Evolutionary conservation across 2,113 vertebrate species (phyloP).

Genomic region (Onychostoma macrolepis): DNA sequence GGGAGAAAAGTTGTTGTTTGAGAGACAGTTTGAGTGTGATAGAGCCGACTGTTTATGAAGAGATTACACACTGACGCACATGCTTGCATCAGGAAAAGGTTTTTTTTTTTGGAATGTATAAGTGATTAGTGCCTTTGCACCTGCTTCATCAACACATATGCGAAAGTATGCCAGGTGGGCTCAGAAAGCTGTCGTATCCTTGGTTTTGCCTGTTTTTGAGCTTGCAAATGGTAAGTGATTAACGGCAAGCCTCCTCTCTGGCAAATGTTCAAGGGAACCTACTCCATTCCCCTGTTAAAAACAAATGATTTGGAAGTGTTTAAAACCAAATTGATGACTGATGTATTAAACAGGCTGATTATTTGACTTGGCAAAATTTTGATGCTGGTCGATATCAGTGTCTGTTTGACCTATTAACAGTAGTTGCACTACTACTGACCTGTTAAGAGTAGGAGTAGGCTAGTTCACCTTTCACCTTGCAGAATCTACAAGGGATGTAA

Average conservation of each 20-base stretch:
- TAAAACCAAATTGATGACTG: not conserved
- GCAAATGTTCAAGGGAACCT: not conserved
- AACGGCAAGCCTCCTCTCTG: not conserved
- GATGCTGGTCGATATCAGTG: not conserved
- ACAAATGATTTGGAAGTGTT: not conserved
- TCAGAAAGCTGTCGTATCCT: constrained; percentile 8
- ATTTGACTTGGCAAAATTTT: not conserved
- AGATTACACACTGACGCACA: not conserved
- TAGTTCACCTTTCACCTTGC: not conserved
- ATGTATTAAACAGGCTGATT: not conserved
- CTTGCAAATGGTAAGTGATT: not conserved
- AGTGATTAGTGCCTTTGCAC: constrained; percentile 3
- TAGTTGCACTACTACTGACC: no score
- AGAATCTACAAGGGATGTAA: no score
- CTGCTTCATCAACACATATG: not conserved
- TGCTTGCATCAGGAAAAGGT: not conserved
- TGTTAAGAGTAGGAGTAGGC: not conserved
- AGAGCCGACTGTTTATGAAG: not conserved
- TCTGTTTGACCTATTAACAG: not conserved
- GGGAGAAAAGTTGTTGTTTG: not conserved
- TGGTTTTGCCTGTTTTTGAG: constrained; percentile 6
- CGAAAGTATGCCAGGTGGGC: not conserved
- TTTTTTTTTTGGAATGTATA: not conserved
- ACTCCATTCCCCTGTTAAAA: not conserved
- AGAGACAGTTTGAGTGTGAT: not conserved